Conservation (phyloP, 2,797 vertebrate species). For the Pogoniulus pusillus region DNA sequence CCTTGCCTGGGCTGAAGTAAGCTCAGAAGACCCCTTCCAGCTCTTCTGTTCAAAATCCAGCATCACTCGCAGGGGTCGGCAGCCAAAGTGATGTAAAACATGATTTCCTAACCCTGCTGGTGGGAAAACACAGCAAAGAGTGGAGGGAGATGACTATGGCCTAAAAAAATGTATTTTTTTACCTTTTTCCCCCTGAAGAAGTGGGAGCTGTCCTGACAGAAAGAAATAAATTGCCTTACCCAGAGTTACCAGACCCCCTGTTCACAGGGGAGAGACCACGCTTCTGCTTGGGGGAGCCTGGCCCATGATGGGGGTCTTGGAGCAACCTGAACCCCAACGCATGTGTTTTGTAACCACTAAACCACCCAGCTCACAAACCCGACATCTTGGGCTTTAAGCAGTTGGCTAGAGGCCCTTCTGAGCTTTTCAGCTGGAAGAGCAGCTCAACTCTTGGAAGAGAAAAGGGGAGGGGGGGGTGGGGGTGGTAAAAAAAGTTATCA, state of each 20-base stretch:
- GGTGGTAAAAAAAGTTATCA: not conserved
- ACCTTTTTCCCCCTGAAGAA: not conserved
- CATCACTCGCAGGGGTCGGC: not conserved
- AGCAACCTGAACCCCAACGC: not conserved
- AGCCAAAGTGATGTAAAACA: constrained; percentile 36
- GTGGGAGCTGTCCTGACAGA: not conserved
- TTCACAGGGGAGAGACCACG: not conserved
- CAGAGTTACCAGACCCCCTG: not conserved
- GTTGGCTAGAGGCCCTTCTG: not conserved
- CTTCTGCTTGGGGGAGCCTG: not conserved
- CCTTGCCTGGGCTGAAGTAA: not conserved
- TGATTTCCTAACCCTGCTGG: not conserved
- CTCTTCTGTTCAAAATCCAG: not conserved
- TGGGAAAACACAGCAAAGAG: constrained; percentile 31
- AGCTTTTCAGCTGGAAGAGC: constrained; percentile 21
- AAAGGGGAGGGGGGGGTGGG: not conserved
- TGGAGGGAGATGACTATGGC: not conserved
- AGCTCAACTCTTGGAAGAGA: constrained; percentile 16
- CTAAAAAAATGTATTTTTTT: not conserved
- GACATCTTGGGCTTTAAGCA: not conserved
- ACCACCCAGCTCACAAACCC: constrained; percentile 2
- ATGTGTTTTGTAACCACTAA: not conserved
- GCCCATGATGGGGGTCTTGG: fast-evolving
- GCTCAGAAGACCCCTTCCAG: constrained; percentile 22
- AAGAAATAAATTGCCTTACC: constrained; percentile 5